Evolutionary conservation across 2,888 invertebrate species (phyloP), one percentile per base, ranked within the genome.

Genomic region (Sinotaia quadrata): DNA sequence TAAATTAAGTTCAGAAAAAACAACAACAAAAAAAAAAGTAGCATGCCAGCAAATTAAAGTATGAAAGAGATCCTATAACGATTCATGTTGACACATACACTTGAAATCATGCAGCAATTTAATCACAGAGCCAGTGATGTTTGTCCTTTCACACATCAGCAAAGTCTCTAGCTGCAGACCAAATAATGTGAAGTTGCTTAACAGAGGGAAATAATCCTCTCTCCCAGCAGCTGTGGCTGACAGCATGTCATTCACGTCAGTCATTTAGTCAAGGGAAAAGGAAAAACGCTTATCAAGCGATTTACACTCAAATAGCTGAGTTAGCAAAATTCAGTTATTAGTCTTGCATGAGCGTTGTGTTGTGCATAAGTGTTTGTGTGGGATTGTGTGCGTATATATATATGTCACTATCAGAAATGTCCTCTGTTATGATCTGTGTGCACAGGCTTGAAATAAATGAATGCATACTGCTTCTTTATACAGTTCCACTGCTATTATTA

Each of bases 251-350:
- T 10, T 54, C 8, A 27, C 29, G 54, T 54, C 54, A 54, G 54
- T 54, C 54, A 54, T 54, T 54, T 54, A 54, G 54, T 54, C 54
- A 24, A 31, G 54, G 29, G 29, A 54, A n/a, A 54, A 54, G 21
- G 21, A n/a, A 41, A 47, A 47, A 4, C 24, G n/a, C n/a, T n/a
- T n/a, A n/a, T n/a, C n/a, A n/a, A n/a, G n/a, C n/a, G n/a, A n/a
- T n/a, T n/a, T n/a, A n/a, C n/a, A n/a, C n/a, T n/a, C n/a, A n/a
- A n/a, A n/a, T n/a, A n/a, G n/a, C n/a, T n/a, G n/a, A n/a, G n/a
- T n/a, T n/a, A n/a, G n/a, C n/a, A n/a, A n/a, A n/a, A n/a, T n/a
- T n/a, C n/a, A n/a, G n/a, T n/a, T n/a, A n/a, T n/a, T n/a, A n/a
- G n/a, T n/a, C n/a, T n/a, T n/a, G n/a, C n/a, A n/a, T n/a, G n/a